A percentile compares a stretch with the other conserved stretches of the same genome.
Conservation (phyloP, 2,888 invertebrate species). For the Megamerina dolium region DNA sequence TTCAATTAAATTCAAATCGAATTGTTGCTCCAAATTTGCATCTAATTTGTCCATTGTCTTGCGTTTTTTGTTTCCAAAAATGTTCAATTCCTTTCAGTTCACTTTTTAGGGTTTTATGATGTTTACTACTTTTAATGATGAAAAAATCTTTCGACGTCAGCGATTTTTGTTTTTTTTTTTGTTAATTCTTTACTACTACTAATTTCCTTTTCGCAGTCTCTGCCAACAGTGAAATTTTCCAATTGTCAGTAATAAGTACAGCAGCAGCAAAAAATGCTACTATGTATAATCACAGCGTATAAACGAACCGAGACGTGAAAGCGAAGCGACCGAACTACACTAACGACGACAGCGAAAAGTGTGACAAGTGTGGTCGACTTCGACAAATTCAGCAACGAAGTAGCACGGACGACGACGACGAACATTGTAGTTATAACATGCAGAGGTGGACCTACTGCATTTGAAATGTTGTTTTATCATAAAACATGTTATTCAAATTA, state of each 20-base stretch:
- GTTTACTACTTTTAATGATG: conserved; percentile 1
- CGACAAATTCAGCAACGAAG: conserved; percentile 27
- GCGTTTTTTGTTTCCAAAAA: too few species aligned
- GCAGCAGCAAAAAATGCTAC: conserved; percentile 6
- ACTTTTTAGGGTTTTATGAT: too few species aligned
- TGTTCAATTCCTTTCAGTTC: too few species aligned
- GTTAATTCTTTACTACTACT: too few species aligned
- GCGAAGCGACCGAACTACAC: conserved; percentile 16
- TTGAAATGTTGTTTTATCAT: too few species aligned
- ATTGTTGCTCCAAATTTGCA: conserved; percentile 44
- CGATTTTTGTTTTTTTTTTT: conserved; percentile 1
- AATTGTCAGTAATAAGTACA: too few species aligned
- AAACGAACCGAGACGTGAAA: conserved; percentile 13
- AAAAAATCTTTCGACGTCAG: conserved; percentile 5
- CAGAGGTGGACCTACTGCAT: too few species aligned
- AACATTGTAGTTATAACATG: too few species aligned
- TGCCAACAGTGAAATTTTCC: conserved; percentile 32
- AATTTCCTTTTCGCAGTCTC: conserved; percentile 38
- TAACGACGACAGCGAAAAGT: conserved; percentile 14
- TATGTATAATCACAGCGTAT: conserved; percentile 3
- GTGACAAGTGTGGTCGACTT: conserved; percentile 2
- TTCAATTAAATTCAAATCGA: conserved; percentile 42
- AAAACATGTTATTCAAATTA: too few species aligned
- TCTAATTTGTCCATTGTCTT: conserved; percentile 39
- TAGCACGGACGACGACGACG: conserved; percentile 23